A percentile compares a stretch with the other conserved stretches of the same genome.
Evolutionary conservation across 2,888 invertebrate genomes (phyloP).

Genomic region (Caenorhabditis macrosperma): DNA sequence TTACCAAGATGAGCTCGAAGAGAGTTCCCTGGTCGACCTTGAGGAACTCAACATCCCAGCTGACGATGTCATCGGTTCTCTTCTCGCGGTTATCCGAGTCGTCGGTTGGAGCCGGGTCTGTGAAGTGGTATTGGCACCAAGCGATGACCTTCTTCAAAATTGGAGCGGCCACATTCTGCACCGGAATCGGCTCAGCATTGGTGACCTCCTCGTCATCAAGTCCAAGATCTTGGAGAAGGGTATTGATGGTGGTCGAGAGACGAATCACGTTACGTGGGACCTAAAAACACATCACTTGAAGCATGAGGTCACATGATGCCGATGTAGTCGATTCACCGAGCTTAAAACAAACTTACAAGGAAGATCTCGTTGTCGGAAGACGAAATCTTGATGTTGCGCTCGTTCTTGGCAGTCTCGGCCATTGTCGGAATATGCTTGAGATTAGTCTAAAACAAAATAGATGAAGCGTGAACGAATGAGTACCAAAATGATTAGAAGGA

Average conservation of each 20-base stretch:
- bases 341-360: constrained; percentile 35
- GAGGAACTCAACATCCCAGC: constrained; percentile 98
- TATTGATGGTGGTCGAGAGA: constrained; percentile 97
- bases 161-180: constrained; percentile 97
- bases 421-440: constrained; percentile 4
- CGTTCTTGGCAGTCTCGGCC: constrained; percentile 12
- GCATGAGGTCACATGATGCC: constrained; percentile 82
- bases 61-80: constrained; percentile 97
- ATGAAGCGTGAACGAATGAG: neutral
- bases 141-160: constrained; percentile 88
- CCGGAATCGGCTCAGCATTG: constrained; percentile 91
- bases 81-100: constrained; percentile 98
- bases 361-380: constrained; percentile 70
- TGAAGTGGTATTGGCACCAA: constrained; percentile 83
- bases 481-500: too few relatives aligned
- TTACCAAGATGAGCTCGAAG: constrained; percentile 91
- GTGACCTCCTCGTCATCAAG: constrained; percentile 84
- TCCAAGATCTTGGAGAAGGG: constrained; percentile 86
- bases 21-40: constrained; percentile 98
- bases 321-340: neutral
- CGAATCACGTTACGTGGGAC: constrained; percentile 97
- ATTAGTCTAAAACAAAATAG: neutral
- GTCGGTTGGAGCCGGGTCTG: constrained; percentile 89
- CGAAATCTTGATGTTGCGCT: constrained; percentile 60
- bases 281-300: constrained; percentile 88